Percentiles rank a stretch among this genome's conserved stretches.
Conservation (phyloP, 2,888 invertebrate species). For the Latrodectus hesperus region DNA sequence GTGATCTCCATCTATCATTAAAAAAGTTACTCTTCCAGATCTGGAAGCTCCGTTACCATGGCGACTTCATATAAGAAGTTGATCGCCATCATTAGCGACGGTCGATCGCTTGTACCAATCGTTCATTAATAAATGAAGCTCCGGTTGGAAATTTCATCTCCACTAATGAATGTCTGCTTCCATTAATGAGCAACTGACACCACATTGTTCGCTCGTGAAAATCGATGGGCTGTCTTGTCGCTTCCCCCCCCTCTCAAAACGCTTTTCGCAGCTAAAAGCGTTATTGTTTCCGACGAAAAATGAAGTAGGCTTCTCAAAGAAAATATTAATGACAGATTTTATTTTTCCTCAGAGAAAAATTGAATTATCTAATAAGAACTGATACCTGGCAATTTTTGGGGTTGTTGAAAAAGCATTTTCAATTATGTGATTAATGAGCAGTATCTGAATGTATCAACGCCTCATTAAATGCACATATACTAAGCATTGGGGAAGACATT, state of each 20-base stretch:
- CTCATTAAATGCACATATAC: not conserved
- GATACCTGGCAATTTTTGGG: not conserved
- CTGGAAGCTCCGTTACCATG: slow-evolving; percentile 42
- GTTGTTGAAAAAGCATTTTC: not conserved
- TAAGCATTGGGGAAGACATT: not conserved
- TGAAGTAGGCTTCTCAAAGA: not conserved
- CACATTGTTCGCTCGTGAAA: slow-evolving; percentile 9
- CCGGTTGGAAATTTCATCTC: slow-evolving; percentile 63
- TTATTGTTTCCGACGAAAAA: not conserved
- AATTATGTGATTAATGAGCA: too few relatives aligned
- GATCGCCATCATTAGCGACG: slow-evolving; percentile 61
- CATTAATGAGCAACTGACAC: slow-evolving; percentile 66
- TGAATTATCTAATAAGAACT: not conserved
- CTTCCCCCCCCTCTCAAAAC: not conserved
- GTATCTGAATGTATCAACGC: not conserved
- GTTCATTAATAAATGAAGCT: slow-evolving; percentile 64
- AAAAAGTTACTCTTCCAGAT: slow-evolving; percentile 23
- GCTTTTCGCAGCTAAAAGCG: not conserved
- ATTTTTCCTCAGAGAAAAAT: not conserved
- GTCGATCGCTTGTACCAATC: slow-evolving; percentile 63
- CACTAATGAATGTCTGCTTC: slow-evolving; percentile 53
- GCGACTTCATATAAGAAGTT: slow-evolving; percentile 42
- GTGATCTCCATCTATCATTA: slow-evolving; percentile 17
- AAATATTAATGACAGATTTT: not conserved
- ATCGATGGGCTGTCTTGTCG: not conserved